These are phyloP conservation scores for Dynastes grantii DNA, from an alignment of 2,888 invertebrate species.

Conservation along the genomic window DNA sequence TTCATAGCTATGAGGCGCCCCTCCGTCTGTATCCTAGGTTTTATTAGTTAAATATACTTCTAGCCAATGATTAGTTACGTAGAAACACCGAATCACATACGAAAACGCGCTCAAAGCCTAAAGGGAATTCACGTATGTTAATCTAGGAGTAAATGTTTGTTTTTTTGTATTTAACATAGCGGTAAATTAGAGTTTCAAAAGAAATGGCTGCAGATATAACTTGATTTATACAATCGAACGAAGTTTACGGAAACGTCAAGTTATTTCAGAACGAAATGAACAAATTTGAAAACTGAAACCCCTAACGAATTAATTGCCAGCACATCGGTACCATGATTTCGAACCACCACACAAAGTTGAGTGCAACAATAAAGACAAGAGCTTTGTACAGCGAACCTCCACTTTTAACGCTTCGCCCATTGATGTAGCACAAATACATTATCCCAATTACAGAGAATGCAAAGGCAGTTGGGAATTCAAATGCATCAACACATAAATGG, in stretches of 20 bases:
- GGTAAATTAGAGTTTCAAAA: no score
- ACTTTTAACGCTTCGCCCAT: slow-evolving; percentile 24
- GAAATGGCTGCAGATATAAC: no score
- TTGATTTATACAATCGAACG: no score
- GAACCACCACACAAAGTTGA: slow-evolving; percentile 14
- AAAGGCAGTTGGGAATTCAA: slow-evolving; percentile 9
- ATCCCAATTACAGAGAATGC: slow-evolving; percentile 46
- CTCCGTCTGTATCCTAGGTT: no score
- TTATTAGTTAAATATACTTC: no score
- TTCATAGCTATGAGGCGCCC: no score
- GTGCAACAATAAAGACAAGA: slow-evolving; percentile 20
- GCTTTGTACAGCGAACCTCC: slow-evolving; percentile 1
- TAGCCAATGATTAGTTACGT: no score
- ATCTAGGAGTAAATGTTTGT: no score
- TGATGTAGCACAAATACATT: slow-evolving; percentile 48
- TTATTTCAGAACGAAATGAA: not conserved
- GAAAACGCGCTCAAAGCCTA: no score
- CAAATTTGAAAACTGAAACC: not conserved
- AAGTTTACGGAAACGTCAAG: not conserved
- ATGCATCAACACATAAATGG: not conserved
- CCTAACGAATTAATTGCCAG: slow-evolving; percentile 6
- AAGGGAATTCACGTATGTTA: no score
- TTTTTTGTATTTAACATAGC: no score
- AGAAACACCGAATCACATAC: no score
- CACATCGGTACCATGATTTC: not conserved